Evolutionary conservation across 2,888 invertebrate species (phyloP).

Genomic region (Agrenia bidenticulata): DNA sequence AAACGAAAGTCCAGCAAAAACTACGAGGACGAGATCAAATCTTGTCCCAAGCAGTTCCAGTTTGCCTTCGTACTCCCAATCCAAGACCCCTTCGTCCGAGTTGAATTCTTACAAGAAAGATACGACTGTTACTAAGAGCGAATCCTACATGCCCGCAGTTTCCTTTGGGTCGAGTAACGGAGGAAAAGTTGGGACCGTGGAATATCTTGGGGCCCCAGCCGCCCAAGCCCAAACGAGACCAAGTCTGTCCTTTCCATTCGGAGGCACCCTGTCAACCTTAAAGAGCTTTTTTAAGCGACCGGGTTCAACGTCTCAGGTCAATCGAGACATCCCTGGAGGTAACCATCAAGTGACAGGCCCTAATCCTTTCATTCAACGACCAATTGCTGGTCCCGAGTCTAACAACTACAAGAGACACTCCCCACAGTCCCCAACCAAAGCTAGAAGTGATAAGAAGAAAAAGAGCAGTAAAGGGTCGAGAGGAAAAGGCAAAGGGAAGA

Average conservation of each 20-base stretch:
- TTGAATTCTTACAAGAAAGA: conserved; percentile 5
- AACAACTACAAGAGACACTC: conserved; percentile 24
- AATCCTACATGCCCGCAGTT: conserved; percentile 12
- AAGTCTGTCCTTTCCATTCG: conserved; percentile 1
- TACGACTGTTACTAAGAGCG: not conserved
- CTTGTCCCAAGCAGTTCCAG: not conserved
- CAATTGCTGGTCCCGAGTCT: conserved; percentile 39
- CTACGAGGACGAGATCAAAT: too few relatives aligned
- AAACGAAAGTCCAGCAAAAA: too few relatives aligned
- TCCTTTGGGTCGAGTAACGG: conserved; percentile 15
- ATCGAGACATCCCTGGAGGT: conserved; percentile 7
- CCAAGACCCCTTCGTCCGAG: conserved; percentile 7
- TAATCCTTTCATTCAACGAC: conserved; percentile 35
- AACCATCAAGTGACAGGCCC: conserved; percentile 9
- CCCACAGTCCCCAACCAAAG: not conserved
- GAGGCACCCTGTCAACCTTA: conserved; percentile 19
- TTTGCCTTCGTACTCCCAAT: not conserved
- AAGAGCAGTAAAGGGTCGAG: conserved; percentile 4
- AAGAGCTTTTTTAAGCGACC: conserved; percentile 29
- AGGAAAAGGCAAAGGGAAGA: conserved; percentile 10
- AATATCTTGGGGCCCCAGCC: not conserved
- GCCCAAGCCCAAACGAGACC: not conserved
- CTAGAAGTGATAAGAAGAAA: not conserved
- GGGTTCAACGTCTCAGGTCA: not conserved
- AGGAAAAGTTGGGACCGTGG: not conserved